Evolutionary conservation across 2,113 vertebrate species (phyloP).

Genomic region (Romanogobio albipinnatus): DNA sequence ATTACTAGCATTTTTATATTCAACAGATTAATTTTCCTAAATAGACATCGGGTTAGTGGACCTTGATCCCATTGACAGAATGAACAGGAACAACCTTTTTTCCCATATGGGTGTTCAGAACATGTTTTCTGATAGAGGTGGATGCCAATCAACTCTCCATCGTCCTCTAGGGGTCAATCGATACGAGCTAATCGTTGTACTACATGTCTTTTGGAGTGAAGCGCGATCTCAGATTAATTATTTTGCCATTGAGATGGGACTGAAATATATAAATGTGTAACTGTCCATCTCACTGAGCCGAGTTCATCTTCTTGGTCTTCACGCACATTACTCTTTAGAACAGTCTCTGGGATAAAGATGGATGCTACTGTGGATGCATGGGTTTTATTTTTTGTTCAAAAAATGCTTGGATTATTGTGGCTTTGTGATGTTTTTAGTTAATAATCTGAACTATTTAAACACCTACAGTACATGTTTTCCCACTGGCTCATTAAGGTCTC

Average conservation of each 20-base stretch:
- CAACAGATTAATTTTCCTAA: slow-evolving; percentile 86
- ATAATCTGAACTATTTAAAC: neutral
- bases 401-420: neutral
- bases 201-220: slow-evolving; percentile 68
- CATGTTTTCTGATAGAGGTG: slow-evolving; percentile 52
- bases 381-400: neutral
- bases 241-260: slow-evolving; percentile 62
- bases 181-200: slow-evolving; percentile 70
- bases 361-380: neutral
- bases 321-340: neutral
- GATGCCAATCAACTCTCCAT: slow-evolving; percentile 61
- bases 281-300: slow-evolving; percentile 62
- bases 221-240: slow-evolving; percentile 68
- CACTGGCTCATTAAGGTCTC: neutral
- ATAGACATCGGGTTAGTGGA: slow-evolving; percentile 79
- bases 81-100: slow-evolving; percentile 68
- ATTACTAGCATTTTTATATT: slow-evolving; percentile 85
- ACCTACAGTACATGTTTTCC: neutral
- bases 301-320: slow-evolving; percentile 26
- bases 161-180: slow-evolving; percentile 69
- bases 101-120: slow-evolving; percentile 59
- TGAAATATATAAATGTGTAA: slow-evolving; percentile 65
- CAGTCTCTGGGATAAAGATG: neutral
- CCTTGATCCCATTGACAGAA: slow-evolving; percentile 78
- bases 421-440: neutral